Evolutionary conservation across 2,113 vertebrate species (phyloP), one percentile per base, ranked within the genome.

Genomic region (Perognathus longimembris): DNA sequence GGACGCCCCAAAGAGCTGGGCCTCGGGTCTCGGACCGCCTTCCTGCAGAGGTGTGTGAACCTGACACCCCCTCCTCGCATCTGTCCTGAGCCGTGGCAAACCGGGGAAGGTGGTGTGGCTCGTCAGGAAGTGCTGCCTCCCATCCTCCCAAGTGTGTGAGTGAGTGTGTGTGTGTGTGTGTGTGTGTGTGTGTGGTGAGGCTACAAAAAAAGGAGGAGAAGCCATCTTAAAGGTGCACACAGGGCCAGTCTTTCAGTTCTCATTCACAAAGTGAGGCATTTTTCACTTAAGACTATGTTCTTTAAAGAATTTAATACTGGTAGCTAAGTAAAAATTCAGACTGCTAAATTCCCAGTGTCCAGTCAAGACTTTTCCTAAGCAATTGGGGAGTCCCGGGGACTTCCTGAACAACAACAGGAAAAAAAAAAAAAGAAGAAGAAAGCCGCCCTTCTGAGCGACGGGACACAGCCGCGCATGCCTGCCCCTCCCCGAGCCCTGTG

Each of bases 241-340:
- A 45, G 7, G 9, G 1, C 42, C 42, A 21, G 5, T 5, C 1
- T 28, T 88, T 85, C 36, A 34, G 7, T 74, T 86, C 71, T 22
- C 28, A 34, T 57, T 38, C 71, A 45, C 45, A 45, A 45, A 45
- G 45, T 45, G 45, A 45, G 45, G 45, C 45, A 45, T 45, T 32
- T 74, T 63, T 40, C 15, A 18, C 21, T 45, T 24, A 45, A 84
- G 84, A 45, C 2, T 45, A 32, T 0, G 4, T 15, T 73, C 84
- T 91, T 76, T 77, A 77, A 76, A 42, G 17, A 54, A 42, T 24
- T 1, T 21, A 81, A 21, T 32, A 9, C 50, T 75, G 90, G 20
- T 45, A 5, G 64, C 59, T 30, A 36, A 24, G 81, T 7, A 80
- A 69, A 90, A 90, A 88, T 82, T 85, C 79, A 42, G 42, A 45